phyloP scores from a whole-genome alignment of 2,113 vertebrate species.

The Microtus richardsoni region DNA sequence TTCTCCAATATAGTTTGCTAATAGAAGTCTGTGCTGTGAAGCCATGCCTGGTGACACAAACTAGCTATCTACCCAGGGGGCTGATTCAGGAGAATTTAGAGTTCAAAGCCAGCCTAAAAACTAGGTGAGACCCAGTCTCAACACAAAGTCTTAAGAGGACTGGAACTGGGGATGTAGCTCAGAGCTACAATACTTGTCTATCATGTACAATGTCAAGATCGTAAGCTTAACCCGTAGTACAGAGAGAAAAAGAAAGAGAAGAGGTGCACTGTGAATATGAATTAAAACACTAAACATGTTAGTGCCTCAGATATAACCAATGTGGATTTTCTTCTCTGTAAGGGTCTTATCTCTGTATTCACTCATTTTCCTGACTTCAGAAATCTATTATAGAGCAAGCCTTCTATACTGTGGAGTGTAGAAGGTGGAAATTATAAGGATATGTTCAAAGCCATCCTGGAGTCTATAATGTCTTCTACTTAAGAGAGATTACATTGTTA shows the following conservation, averaged over 20 bases:
- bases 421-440: background rate
- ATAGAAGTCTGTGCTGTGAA: background rate
- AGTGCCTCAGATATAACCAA: background rate
- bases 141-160: background rate
- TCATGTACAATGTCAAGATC: background rate
- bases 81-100: background rate
- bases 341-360: background rate
- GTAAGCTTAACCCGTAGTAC: rapidly evolving
- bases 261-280: background rate
- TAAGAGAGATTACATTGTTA: background rate
- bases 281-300: background rate
- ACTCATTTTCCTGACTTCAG: background rate
- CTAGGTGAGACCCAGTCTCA: background rate
- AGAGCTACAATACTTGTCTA: background rate
- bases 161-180: background rate
- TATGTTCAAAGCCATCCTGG: background rate
- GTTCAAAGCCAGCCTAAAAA: background rate
- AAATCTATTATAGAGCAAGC: background rate
- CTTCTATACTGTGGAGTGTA: background rate
- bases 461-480: background rate
- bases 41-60: background rate
- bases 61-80: background rate
- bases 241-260: background rate
- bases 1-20: background rate
- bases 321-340: background rate